Base-by-base conservation (phyloP, 1,140 invertebrate genomes). In the Calephelis virginiensis region DNA sequence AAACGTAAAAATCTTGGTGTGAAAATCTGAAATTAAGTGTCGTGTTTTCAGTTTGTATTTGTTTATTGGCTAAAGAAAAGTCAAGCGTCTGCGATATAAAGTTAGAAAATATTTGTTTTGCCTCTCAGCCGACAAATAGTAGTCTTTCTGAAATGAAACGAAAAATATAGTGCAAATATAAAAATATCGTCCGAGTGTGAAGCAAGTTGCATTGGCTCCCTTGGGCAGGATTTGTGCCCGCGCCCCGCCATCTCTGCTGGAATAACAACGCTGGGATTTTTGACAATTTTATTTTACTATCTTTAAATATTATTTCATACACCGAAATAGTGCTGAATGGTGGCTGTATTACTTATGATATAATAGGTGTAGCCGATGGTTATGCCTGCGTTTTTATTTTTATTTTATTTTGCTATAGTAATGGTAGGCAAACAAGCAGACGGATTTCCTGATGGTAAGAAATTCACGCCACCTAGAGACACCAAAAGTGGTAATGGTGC, bases 161-260 rank as follows among this genome's bases (percentile, higher is more conserved):
- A 76, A 81, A 64, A 82, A 78, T 83, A 72, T 77, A 81, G 75
- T 81, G 77, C 76, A 81, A 81, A 83, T 82, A 83, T 82, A 82
- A 84, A 81, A 84, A 83, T 81, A 77, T 78, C 69, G 68, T 71
- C 74, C 71, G 76, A 75, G 73, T 75, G 73, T 76, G 75, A 78
- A 75, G 73, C 72, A 74, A 56, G 67, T 79, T 73, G 75, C 75
- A 78, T 76, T 63, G 69, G 65, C 50, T 78, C 77, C 75, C 76
- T 60, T n/a, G 72, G 75, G 74, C 71, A 62, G 69, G 71, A 74
- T 77, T 76, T 74, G 40, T 28, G 68, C 67, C 13, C 47, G 59
- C 64, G 45, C 48, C 6, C 14, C 64, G 46, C 11, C 47, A 46
- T 61, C 9, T 43, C 53, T 56, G 63, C 48, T 43, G 43, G 46